Percentiles rank a stretch among this genome's conserved stretches.
These are phyloP conservation scores for Drosophila putrida DNA, from an alignment of 2,888 invertebrate genomes.

Conservation along the genomic window DNA sequence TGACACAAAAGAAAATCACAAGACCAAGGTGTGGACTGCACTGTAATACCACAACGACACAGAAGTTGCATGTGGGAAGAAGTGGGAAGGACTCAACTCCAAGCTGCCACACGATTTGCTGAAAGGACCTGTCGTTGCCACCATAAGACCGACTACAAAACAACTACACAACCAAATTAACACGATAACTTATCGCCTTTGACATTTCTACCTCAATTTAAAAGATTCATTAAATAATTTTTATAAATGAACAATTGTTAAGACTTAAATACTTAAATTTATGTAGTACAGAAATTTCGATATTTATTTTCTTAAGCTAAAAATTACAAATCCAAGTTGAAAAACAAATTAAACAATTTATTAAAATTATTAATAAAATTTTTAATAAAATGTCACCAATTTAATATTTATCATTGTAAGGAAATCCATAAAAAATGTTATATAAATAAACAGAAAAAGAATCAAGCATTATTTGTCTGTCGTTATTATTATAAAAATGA, in stretches of 20 bases:
- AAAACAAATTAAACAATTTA: no score
- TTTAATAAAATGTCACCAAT: no score
- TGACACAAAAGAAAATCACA: slow-evolving; percentile 65
- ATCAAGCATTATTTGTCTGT: no score
- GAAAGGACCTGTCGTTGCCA: slow-evolving; percentile 42
- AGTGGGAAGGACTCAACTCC: slow-evolving; percentile 48
- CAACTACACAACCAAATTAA: slow-evolving; percentile 45
- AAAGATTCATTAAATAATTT: background rate
- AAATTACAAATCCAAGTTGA: no score
- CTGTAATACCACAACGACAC: slow-evolving; percentile 14
- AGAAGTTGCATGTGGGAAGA: slow-evolving; percentile 67
- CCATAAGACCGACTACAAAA: slow-evolving; percentile 34
- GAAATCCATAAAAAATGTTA: no score
- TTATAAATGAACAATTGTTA: background rate
- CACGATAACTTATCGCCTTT: slow-evolving; percentile 60
- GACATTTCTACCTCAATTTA: slow-evolving; percentile 24
- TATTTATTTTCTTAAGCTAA: background rate
- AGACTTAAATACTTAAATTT: background rate
- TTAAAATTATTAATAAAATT: no score
- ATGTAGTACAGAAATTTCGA: background rate
- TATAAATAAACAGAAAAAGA: no score
- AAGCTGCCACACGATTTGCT: slow-evolving; percentile 29
- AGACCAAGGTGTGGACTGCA: slow-evolving; percentile 42
- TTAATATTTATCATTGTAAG: no score
- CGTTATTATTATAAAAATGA: no score